Evolutionary conservation across 2,888 invertebrate species (phyloP).

Genomic region (Sipha maydis): DNA sequence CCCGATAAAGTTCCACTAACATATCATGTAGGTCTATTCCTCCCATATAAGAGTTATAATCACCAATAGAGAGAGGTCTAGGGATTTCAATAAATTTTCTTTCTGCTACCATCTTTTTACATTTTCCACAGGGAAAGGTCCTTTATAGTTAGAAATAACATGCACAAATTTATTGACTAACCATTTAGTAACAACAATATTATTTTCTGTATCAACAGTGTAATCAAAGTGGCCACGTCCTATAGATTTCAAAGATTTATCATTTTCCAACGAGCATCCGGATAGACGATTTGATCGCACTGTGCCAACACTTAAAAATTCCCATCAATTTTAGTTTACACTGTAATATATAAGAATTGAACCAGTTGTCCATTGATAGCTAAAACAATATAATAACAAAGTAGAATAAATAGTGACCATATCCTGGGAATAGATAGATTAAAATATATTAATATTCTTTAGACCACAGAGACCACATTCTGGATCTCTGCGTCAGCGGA

Average conservation of each 20-base stretch:
- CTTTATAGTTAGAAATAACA: conserved; percentile 56
- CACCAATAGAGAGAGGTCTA: conserved; percentile 48
- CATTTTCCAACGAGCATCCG: conserved; percentile 48
- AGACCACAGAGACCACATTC: too few relatives aligned
- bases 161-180: conserved; percentile 64
- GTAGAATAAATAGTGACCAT: too few relatives aligned
- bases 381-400: too few relatives aligned
- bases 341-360: conserved; percentile 62
- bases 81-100: conserved; percentile 43
- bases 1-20: conserved; percentile 58
- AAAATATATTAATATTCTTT: too few relatives aligned
- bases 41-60: conserved; percentile 61
- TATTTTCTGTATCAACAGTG: conserved; percentile 59
- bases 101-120: conserved; percentile 29
- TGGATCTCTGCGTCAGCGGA: too few relatives aligned
- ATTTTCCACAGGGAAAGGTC: background rate
- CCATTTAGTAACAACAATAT: conserved; percentile 64
- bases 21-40: conserved; percentile 61
- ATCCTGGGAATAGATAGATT: too few relatives aligned
- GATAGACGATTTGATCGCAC: conserved; percentile 62
- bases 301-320: conserved; percentile 63
- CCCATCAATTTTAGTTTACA: conserved; percentile 61
- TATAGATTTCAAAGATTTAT: conserved; percentile 63
- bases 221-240: conserved; percentile 63
- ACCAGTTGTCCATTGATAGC: conserved; percentile 65